Evolutionary conservation across 2,797 vertebrate species (phyloP).

Genomic region (Acanthurus lineatus): DNA sequence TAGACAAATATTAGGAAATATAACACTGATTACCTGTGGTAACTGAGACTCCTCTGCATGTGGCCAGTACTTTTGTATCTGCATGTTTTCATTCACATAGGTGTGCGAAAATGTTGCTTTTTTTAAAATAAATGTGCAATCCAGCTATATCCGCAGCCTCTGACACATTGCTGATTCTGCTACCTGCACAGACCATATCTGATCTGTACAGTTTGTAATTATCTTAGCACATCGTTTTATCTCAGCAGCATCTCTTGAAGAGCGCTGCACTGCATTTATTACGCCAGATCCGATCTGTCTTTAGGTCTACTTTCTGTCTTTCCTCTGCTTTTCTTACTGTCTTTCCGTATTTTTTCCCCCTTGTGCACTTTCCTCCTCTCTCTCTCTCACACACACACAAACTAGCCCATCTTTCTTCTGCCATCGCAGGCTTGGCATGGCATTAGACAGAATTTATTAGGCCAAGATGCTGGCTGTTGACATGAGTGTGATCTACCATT

Average conservation of each 20-base stretch:
- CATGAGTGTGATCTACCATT: slow-evolving; percentile 84
- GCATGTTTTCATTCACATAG: not conserved
- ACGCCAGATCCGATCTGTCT: slow-evolving; percentile 53
- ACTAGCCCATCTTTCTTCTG: slow-evolving; percentile 62
- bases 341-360: not conserved
- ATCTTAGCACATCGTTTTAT: slow-evolving; percentile 59
- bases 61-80: not conserved
- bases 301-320: slow-evolving; percentile 28
- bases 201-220: slow-evolving; percentile 63
- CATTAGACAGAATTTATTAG: slow-evolving; percentile 85
- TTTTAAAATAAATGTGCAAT: slow-evolving; percentile 6
- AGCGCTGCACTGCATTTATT: slow-evolving; percentile 59
- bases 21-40: not conserved
- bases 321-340: slow-evolving; percentile 25
- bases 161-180: slow-evolving; percentile 53
- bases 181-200: slow-evolving; percentile 53
- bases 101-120: not conserved
- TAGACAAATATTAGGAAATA: not conserved
- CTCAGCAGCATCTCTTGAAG: slow-evolving; percentile 36
- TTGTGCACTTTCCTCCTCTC: not conserved
- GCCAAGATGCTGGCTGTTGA: slow-evolving; percentile 83
- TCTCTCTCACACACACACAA: slow-evolving; percentile 2
- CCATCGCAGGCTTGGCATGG: slow-evolving; percentile 67
- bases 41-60: not conserved
- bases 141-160: slow-evolving; percentile 30